Evolutionary conservation across 1,140 invertebrate species (phyloP), one percentile per base, ranked within the genome.

Genomic region (Archivesica marissinica): DNA sequence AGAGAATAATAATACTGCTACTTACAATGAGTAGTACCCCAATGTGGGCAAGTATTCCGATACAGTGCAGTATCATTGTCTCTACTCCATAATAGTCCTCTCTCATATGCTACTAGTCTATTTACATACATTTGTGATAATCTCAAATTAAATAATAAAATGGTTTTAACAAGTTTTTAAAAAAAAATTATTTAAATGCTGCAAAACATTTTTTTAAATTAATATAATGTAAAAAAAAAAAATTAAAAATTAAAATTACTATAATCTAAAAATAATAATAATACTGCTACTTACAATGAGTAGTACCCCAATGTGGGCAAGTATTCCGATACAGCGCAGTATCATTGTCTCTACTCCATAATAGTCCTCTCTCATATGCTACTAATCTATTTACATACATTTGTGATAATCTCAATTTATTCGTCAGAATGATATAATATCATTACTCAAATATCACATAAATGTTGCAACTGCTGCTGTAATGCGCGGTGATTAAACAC

Each of bases 391-490:
- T 35, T 35, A 35, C 30, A 30, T 33, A 35, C 30, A 64, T 64
- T 64, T 64, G 59, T 64, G 13, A 15, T 33, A 35, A 6, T 2
- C 25, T 15, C 23, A 35, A 28, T 64, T 64, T 9, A 35, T 59
- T 64, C 4, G 30, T 35, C 59, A 64, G 38, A 64, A 64, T 64
- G n/a, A 64, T 64, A 64, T 64, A n/a, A n/a, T n/a, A 64, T 64
- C 59, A 64, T 64, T 64, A 33, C 38, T 64, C 38, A 64, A 64
- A 64, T 20, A 64, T 1, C 3, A 25, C 7, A 7, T 64, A 35
- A 17, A 0, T 20, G 59, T 9, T n/a, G 17, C 59, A 35, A 35
- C 59, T 2, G 17, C 23, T 52, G 38, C 59, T 28, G 38, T 6
- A 59, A 7, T 1, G 7, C 59, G 25, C 9, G 38, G 54, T n/a